Base-by-base conservation (phyloP, 2,797 vertebrate species). In the Sciurus carolinensis region DNA sequence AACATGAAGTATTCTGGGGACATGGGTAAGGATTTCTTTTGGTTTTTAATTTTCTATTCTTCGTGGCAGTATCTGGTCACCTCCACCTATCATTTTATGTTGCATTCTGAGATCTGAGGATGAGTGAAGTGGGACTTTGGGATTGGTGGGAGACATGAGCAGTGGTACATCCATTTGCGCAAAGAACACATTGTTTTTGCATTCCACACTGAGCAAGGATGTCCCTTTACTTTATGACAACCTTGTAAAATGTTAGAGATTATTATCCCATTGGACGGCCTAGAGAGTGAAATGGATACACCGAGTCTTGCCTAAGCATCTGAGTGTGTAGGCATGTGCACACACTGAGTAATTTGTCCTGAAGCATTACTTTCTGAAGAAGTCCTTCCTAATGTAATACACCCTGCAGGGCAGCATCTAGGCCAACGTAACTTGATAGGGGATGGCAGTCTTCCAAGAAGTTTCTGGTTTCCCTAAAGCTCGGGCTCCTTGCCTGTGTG, bases 361-460 rank as follows among this genome's bases (percentile, higher is more conserved):
- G 28, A 96, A 72, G 26, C 39, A 83, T 47, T 59, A 20, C 33
- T 54, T 91, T 94, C 88, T 83, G 62, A 87, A 71, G 77, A 91
- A 88, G 33, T 76, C 59, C 75, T 86, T 95, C 86, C 71, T 91
- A 87, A 77, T 54, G 50, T 83, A 91, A 84, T 95, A 64, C 52
- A 92, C 89, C 88, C 86, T 92, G 73, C 88, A 84, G 86, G 91
- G 83, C 42, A 84, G 76, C 42, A 82, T 64, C 9, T 9, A 72
- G 95, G 59, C 62, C 86, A 36, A 76, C 84, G 94, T 64, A 94
- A 95, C 66, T 52, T 57, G 71, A 96, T 90, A 95, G 87, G 0
- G 72, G 71, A 24, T 96, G 94, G 93, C 94, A 87, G 22, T 62
- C 93, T 76, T 94, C 95, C 66, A 97, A 79, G 91, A 57, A 81